Conservation (phyloP, 2,888 invertebrate genomes). For the Stenichneumon culpator region DNA sequence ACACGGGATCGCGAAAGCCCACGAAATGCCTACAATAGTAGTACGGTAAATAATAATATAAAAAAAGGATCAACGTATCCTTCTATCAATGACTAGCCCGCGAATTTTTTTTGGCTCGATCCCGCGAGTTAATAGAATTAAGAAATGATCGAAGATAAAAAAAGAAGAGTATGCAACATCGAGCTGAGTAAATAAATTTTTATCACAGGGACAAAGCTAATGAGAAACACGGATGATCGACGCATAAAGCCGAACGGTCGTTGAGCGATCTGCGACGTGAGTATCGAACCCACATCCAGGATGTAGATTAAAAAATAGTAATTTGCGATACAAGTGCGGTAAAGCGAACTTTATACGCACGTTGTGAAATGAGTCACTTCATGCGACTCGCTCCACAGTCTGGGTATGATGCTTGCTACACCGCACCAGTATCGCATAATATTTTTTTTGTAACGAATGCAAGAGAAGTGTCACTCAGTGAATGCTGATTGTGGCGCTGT, state of each 20-base stretch:
- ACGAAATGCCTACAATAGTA: slow-evolving; percentile 40
- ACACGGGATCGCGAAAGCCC: slow-evolving; percentile 11
- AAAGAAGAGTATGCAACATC: background rate
- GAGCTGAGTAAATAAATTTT: slow-evolving; percentile 24
- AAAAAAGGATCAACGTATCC: slow-evolving; percentile 19
- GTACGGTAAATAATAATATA: background rate
- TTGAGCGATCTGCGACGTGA: slow-evolving; percentile 39
- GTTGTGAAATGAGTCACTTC: background rate
- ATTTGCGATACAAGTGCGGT: background rate
- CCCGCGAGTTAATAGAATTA: slow-evolving; percentile 4
- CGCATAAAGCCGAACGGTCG: background rate
- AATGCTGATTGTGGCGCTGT: no score
- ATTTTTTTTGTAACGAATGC: no score
- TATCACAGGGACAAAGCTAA: slow-evolving; percentile 71
- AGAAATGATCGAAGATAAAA: slow-evolving; percentile 11
- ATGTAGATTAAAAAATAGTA: background rate
- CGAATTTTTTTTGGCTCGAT: slow-evolving; percentile 11
- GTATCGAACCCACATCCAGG: background rate
- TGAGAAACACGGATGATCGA: slow-evolving; percentile 25
- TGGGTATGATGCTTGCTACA: no score
- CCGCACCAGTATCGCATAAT: no score
- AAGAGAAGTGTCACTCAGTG: no score
- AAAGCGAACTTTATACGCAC: no score
- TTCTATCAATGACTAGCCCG: slow-evolving; percentile 57
- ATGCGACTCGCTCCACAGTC: background rate